Conservation (phyloP, 2,797 vertebrate species). For the Betta splendens region DNA sequence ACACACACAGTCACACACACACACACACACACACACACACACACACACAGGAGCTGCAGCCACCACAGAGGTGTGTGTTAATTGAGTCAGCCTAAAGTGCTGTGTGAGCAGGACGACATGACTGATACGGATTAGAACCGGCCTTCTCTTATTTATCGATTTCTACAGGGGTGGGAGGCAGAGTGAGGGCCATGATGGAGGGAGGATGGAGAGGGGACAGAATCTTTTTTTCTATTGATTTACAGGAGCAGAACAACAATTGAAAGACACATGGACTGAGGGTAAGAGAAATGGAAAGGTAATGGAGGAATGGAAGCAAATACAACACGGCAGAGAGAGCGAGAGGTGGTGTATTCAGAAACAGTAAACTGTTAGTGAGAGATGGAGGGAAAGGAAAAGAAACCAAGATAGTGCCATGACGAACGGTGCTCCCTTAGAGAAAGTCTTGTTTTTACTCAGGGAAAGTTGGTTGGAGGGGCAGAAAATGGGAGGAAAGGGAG, state of each 20-base stretch:
- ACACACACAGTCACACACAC: constrained; percentile 23
- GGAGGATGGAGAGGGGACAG: constrained; percentile 35
- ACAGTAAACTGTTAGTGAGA: constrained; percentile 24
- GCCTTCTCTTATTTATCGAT: constrained; percentile 65
- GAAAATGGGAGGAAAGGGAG: constrained; percentile 6
- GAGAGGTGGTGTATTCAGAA: constrained; percentile 2
- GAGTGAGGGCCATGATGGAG: constrained; percentile 5
- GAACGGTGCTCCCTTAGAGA: constrained; percentile 39
- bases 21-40: constrained; percentile 31
- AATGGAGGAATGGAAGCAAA: constrained; percentile 15
- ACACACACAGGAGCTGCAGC: constrained; percentile 34
- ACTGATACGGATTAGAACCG: constrained; percentile 71
- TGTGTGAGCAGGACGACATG: constrained; percentile 68
- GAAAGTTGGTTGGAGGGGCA: constrained; percentile 24
- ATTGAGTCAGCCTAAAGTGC: constrained; percentile 70
- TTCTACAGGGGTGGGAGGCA: constrained; percentile 33
- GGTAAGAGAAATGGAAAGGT: not conserved
- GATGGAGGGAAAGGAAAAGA: constrained; percentile 15
- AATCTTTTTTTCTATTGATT: constrained; percentile 50
- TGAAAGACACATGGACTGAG: constrained; percentile 31
- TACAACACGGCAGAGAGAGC: not conserved
- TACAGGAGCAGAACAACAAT: constrained; percentile 40
- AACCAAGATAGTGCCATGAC: constrained; percentile 1
- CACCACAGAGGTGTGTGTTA: constrained; percentile 55
- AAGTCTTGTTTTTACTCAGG: constrained; percentile 50